Evolutionary conservation across 2,888 invertebrate genomes (phyloP).

Genomic region (Sialis fuliginosa): DNA sequence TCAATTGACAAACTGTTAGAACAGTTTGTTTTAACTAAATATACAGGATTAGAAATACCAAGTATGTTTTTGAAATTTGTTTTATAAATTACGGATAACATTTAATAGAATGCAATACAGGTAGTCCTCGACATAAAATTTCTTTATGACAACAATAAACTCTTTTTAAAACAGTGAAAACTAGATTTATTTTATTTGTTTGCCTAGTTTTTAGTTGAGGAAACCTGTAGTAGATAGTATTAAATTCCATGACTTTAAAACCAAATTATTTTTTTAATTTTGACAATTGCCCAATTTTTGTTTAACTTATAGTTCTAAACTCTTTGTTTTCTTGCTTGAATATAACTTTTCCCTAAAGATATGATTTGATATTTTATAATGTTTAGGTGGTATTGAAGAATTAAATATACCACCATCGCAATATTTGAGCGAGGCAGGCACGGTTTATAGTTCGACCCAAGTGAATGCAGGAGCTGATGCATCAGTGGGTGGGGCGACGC

Average conservation of each 20-base stretch:
- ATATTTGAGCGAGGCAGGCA: constrained; percentile 1
- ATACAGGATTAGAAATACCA: constrained; percentile 85
- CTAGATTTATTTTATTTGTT: background rate
- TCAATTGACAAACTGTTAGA: constrained; percentile 84
- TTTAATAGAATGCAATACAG: too few species aligned
- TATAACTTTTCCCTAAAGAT: too few species aligned
- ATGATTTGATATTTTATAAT: background rate
- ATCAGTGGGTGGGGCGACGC: constrained; percentile 11
- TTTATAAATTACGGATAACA: background rate
- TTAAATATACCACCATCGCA: constrained; percentile 12
- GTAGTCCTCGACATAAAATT: too few species aligned
- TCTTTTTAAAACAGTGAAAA: constrained; percentile 17
- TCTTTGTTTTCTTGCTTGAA: too few species aligned
- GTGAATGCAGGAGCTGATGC: constrained; percentile 16
- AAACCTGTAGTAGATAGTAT: too few species aligned
- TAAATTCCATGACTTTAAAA: too few species aligned
- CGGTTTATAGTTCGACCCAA: background rate
- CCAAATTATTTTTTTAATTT: too few species aligned
- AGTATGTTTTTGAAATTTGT: constrained; percentile 33
- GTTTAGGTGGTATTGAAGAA: constrained; percentile 26
- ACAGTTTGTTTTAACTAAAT: constrained; percentile 81
- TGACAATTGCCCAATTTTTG: too few species aligned
- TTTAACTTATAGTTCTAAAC: too few species aligned
- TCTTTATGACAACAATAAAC: constrained; percentile 25
- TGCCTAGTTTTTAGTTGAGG: background rate